phyloP scores from a whole-genome alignment of 2,888 invertebrate genomes.

The Drosophila pseudotalamancana region DNA sequence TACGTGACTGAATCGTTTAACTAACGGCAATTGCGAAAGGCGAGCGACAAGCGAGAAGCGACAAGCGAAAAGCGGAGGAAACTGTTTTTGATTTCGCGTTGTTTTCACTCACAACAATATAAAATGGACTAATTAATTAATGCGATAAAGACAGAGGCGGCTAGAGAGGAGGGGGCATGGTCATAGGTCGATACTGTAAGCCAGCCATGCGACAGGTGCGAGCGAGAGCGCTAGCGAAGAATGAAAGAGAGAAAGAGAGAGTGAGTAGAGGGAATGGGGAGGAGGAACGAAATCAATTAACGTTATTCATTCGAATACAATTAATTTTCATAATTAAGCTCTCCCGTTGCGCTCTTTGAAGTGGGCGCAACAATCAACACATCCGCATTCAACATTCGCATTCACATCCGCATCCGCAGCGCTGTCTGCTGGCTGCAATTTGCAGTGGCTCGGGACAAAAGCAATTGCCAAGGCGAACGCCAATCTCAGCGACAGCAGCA shows the following conservation, averaged over 20 bases:
- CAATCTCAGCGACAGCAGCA: conserved; percentile 55
- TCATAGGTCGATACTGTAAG: conserved; percentile 9
- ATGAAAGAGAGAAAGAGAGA: no score
- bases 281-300: conserved; percentile 60
- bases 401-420: conserved; percentile 9
- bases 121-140: conserved; percentile 64
- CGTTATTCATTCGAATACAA: conserved; percentile 65
- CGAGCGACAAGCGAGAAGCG: conserved; percentile 6
- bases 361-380: conserved; percentile 39
- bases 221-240: neutral
- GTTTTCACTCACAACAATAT: conserved; percentile 49
- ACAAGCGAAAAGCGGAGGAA: conserved; percentile 2
- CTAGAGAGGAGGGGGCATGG: neutral
- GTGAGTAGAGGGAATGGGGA: neutral
- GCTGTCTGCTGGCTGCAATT: conserved; percentile 4
- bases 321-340: conserved; percentile 68
- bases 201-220: conserved; percentile 11
- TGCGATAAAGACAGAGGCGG: conserved; percentile 13
- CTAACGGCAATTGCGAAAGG: conserved; percentile 56
- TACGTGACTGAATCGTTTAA: conserved; percentile 60
- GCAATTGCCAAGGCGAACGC: conserved; percentile 45
- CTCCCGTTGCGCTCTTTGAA: conserved; percentile 40
- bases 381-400: conserved; percentile 23
- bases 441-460: conserved; percentile 49
- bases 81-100: conserved; percentile 52